Evolutionary conservation across 2,113 vertebrate species (phyloP), one percentile per base, ranked within the genome.

Genomic region (Okapia johnstoni): DNA sequence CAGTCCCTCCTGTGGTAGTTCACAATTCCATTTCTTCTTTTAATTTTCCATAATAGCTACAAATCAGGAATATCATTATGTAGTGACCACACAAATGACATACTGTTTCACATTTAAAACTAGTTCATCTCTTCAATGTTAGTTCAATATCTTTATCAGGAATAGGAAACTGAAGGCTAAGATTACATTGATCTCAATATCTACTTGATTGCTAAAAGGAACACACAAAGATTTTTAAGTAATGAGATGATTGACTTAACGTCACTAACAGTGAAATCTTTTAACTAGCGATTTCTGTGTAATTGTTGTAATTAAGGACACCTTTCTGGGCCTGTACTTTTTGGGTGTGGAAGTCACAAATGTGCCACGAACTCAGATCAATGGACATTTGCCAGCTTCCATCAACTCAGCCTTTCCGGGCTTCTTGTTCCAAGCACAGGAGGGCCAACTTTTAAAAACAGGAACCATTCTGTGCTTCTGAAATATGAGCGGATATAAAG

Each of bases 171-270:
- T 90, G 55, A n/a, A 73, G 73, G 50, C 6, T 90, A 25, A 21
- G 6, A 88, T 66, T 43, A 6, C 70, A 57, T 17, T 87, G 91
- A 90, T 97, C 33, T 97, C 92, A 93, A 87, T 76, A 93, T 36
- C 33, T 92, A 57, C 11, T 16, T 26, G 79, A 43, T 85, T 63
- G 52, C 48, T 92, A 88, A 84, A 85, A 96, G 57, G 84, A 98
- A 66, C 33, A 94, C 50, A 96, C 95, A 97, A 88, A 54, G 40
- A 97, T 96, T 94, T 97, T 97, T 36, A 97, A 93, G 70, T 98
- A 95, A 96, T n/a, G 88, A 90, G 19, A 94, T 93, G 96, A 97
- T 79, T 98, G 97, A 97, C 93, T 54, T 98, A 36, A 88, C 1
- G 26, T 60, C 92, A 94, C 25, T 87, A 86, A 95, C 85, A 94